These are phyloP conservation scores for Ruditapes philippinarum DNA, from an alignment of 1,140 invertebrate species.

Conservation along the genomic window DNA sequence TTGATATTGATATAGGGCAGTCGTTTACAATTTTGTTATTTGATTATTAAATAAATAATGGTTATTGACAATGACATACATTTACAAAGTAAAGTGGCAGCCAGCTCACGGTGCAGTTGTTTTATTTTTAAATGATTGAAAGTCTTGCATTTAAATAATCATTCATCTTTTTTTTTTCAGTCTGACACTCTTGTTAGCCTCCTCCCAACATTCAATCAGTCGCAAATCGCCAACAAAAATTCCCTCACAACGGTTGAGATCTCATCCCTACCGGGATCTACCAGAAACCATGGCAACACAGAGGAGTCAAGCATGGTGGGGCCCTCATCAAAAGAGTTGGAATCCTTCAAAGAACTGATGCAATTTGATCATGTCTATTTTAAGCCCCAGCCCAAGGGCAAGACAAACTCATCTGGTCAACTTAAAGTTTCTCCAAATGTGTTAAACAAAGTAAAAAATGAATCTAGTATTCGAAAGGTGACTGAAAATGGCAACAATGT, in stretches of 20 bases:
- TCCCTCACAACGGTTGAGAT: slow-evolving; percentile 44
- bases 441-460: slow-evolving; percentile 10
- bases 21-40: too few species aligned
- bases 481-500: slow-evolving; percentile 39
- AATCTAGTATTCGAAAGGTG: slow-evolving; percentile 1
- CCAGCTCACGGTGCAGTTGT: too few species aligned
- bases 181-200: slow-evolving; percentile 70
- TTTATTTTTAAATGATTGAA: too few species aligned
- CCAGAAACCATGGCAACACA: slow-evolving; percentile 50
- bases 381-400: slow-evolving; percentile 78
- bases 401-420: slow-evolving; percentile 40
- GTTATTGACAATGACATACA: too few species aligned
- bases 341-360: slow-evolving; percentile 87
- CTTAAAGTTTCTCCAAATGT: slow-evolving; percentile 2
- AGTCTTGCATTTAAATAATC: not conserved
- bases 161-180: slow-evolving; percentile 75
- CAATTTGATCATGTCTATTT: slow-evolving; percentile 86
- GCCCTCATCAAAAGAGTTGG: slow-evolving; percentile 86
- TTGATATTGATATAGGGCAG: too few species aligned
- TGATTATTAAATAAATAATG: too few species aligned
- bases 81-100: too few species aligned
- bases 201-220: not conserved
- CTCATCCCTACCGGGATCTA: slow-evolving; percentile 28
- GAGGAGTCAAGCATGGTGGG: slow-evolving; percentile 82
- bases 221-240: not conserved